Conservation (phyloP, 2,888 invertebrate genomes). For the Coenonympha glycerion region DNA sequence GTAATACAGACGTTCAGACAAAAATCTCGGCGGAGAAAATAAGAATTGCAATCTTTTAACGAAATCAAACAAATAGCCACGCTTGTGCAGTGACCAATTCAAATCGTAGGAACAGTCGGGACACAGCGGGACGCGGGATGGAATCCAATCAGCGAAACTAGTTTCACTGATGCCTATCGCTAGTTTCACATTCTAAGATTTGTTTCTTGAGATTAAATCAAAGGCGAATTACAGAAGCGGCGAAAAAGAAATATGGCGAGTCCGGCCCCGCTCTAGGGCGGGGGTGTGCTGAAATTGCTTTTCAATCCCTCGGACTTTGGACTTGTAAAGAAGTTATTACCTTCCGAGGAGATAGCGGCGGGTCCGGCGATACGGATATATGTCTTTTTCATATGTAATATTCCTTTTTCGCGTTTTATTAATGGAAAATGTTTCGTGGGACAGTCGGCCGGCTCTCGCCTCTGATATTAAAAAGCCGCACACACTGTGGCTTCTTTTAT, state of each 20-base stretch:
- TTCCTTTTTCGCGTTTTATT: constrained; percentile 78
- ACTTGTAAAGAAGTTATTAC: constrained; percentile 79
- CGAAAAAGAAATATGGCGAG: constrained; percentile 75
- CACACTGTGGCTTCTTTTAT: constrained; percentile 64
- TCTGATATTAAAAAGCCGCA: constrained; percentile 68
- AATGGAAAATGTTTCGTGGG: constrained; percentile 76
- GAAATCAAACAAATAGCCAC: constrained; percentile 67
- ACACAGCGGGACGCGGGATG: constrained; percentile 48
- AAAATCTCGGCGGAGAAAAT: constrained; percentile 46
- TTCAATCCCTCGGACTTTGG: constrained; percentile 78
- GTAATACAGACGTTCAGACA: constrained; percentile 24
- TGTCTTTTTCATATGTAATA: constrained; percentile 77
- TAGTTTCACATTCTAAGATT: constrained; percentile 76
- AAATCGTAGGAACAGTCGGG: constrained; percentile 57
- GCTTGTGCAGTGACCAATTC: constrained; percentile 64
- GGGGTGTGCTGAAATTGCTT: constrained; percentile 78
- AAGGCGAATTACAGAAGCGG: constrained; percentile 75
- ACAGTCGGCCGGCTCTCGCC: constrained; percentile 66
- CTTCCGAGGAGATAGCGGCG: constrained; percentile 75
- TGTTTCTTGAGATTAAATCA: constrained; percentile 77
- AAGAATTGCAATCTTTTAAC: constrained; percentile 67
- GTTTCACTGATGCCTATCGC: constrained; percentile 73
- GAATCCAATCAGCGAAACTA: constrained; percentile 74
- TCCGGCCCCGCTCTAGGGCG: constrained; percentile 67
- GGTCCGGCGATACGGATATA: constrained; percentile 76